These are phyloP conservation scores for Drosophila burlai DNA, from an alignment of 1,140 invertebrate species.

Conservation along the genomic window DNA sequence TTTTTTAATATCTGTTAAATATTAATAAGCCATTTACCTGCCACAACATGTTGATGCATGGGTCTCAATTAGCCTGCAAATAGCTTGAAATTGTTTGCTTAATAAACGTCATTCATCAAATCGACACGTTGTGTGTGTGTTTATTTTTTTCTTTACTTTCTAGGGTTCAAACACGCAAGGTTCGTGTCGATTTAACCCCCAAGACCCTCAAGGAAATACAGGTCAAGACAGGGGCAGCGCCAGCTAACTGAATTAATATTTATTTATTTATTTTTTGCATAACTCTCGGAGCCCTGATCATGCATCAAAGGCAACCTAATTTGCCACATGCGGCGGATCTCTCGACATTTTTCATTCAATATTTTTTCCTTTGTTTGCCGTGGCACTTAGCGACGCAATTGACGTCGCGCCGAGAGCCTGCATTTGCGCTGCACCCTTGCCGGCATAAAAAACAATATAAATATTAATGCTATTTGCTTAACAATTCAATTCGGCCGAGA, in stretches of 20 bases:
- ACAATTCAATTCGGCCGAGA: slow-evolving; percentile 70
- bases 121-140: slow-evolving; percentile 65
- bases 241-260: slow-evolving; percentile 20
- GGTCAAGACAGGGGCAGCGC: slow-evolving; percentile 30
- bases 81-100: slow-evolving; percentile 79
- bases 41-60: slow-evolving; percentile 75
- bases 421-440: slow-evolving; percentile 38
- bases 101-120: slow-evolving; percentile 81
- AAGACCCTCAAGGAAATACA: slow-evolving; percentile 17
- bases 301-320: slow-evolving; percentile 67
- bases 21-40: slow-evolving; percentile 80
- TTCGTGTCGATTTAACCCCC: slow-evolving; percentile 52
- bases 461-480: slow-evolving; percentile 83
- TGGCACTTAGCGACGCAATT: slow-evolving; percentile 59
- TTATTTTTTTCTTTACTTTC: neutral
- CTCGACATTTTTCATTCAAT: slow-evolving; percentile 57
- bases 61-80: slow-evolving; percentile 72
- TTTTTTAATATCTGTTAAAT: slow-evolving; percentile 62
- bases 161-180: slow-evolving; percentile 56
- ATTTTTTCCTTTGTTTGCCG: slow-evolving; percentile 34
- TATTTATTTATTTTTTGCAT: slow-evolving; percentile 17
- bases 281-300: slow-evolving; percentile 21
- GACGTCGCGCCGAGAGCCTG: slow-evolving; percentile 40
- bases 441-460: slow-evolving; percentile 68
- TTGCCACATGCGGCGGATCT: slow-evolving; percentile 74